These are phyloP conservation scores for Pygoscelis adeliae DNA, from an alignment of 2,113 vertebrate genomes.

Conservation along the genomic window DNA sequence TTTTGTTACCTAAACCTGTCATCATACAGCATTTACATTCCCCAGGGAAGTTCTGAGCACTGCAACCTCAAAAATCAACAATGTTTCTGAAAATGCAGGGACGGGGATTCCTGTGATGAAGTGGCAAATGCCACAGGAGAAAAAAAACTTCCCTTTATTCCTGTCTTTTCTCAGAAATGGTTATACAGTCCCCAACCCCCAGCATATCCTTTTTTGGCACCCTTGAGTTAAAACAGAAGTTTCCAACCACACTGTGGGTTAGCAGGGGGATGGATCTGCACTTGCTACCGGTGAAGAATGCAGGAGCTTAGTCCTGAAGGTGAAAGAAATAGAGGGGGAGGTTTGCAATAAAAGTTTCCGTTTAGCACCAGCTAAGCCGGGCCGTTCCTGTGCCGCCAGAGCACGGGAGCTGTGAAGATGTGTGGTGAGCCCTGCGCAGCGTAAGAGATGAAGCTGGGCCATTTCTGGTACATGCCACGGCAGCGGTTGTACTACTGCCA, in stretches of 20 bases:
- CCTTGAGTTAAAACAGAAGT: background rate
- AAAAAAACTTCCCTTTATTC: background rate
- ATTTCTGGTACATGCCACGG: background rate
- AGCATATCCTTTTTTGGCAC: background rate
- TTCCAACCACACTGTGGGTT: fast-evolving
- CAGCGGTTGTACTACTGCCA: background rate
- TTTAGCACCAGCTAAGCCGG: background rate
- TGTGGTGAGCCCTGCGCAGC: fast-evolving
- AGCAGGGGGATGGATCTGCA: background rate
- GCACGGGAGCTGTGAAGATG: fast-evolving
- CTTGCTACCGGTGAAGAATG: background rate
- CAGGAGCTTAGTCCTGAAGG: background rate
- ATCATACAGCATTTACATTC: background rate
- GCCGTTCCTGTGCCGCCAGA: background rate
- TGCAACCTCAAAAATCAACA: background rate
- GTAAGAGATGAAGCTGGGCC: fast-evolving
- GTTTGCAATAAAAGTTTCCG: background rate
- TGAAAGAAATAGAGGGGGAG: background rate
- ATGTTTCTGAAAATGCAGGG: background rate
- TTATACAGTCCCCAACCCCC: no score
- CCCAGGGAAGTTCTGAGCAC: background rate
- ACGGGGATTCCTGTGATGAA: background rate
- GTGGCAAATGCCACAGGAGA: background rate
- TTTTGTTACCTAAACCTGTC: background rate
- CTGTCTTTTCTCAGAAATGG: background rate